These are phyloP conservation scores for Tetragonisca angustula DNA, from an alignment of 2,888 invertebrate genomes.

Conservation along the genomic window DNA sequence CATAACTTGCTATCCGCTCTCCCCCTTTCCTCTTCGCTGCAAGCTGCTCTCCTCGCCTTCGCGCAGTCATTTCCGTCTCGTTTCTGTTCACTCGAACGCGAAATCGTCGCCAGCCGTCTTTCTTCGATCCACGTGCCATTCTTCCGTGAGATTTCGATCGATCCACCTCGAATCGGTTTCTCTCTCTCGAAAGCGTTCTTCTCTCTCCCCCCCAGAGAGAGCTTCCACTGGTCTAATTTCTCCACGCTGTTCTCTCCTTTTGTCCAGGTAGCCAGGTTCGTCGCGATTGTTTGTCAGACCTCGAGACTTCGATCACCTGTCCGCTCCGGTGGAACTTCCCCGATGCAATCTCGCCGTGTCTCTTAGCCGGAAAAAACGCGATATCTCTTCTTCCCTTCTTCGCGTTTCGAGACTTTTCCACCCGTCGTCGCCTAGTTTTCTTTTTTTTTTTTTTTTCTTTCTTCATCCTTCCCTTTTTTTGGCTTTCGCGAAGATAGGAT, in stretches of 20 bases:
- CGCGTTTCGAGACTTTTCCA: neutral
- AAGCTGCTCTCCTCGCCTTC: too few species aligned
- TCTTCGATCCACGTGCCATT: neutral
- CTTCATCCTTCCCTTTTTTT: too few species aligned
- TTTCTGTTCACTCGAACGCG: neutral
- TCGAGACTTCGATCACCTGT: conserved; percentile 6
- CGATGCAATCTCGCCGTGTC: neutral
- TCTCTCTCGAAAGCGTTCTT: too few species aligned
- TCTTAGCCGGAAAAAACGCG: neutral
- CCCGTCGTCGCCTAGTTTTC: neutral
- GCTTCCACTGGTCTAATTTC: neutral
- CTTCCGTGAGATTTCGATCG: neutral
- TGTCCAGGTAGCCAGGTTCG: neutral
- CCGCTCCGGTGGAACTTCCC: neutral
- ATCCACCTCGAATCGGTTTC: neutral
- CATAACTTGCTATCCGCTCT: conserved; percentile 51
- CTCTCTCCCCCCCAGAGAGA: too few species aligned
- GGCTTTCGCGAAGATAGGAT: too few species aligned
- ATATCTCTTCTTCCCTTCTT: neutral
- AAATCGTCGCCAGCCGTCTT: neutral
- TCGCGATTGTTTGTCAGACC: neutral
- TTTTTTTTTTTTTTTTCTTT: neutral
- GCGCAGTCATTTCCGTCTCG: neutral
- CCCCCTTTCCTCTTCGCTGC: neutral
- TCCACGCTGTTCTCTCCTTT: too few species aligned